Conservation (phyloP, 35 echinoderm and acorn worm species). For the Acanthaster planci region DNA sequence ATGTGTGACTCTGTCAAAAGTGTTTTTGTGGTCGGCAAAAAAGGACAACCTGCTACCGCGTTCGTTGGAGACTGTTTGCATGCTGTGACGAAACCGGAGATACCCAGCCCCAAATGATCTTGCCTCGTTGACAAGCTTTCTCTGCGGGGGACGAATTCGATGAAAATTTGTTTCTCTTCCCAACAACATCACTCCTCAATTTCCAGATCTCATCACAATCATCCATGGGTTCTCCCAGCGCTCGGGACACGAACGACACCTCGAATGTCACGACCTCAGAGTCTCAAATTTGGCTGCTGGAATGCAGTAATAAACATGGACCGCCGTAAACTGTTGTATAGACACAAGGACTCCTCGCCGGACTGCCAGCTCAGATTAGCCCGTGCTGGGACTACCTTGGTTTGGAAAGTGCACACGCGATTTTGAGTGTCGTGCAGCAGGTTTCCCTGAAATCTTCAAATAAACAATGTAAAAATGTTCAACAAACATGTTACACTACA, state of each 20-base stretch:
- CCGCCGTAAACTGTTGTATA: too few species aligned
- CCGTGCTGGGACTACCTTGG: too few species aligned
- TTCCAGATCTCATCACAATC: conserved; percentile 19
- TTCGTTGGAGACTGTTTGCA: conserved; percentile 3
- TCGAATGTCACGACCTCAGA: conserved; percentile 4
- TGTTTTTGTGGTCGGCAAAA: not conserved
- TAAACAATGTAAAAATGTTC: too few species aligned
- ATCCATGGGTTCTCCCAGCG: conserved; percentile 3
- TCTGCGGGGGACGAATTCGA: conserved; percentile 25
- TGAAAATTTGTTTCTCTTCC: conserved; percentile 27
- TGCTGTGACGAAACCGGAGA: not conserved
- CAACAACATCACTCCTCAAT: conserved; percentile 12
- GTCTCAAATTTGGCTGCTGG: conserved; percentile 15
- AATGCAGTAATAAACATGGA: conserved; percentile 11
- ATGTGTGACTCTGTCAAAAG: too few species aligned
- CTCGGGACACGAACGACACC: not conserved
- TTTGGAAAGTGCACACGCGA: too few species aligned
- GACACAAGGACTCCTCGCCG: too few species aligned
- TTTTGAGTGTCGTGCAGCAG: too few species aligned
- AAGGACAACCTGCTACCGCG: not conserved
- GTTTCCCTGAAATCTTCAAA: too few species aligned
- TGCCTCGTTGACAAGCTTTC: conserved; percentile 17
- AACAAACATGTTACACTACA: too few species aligned
- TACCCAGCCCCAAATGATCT: not conserved
- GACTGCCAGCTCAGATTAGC: too few species aligned